Conservation (phyloP, 2,888 invertebrate species). For the Cephalotes varians region DNA sequence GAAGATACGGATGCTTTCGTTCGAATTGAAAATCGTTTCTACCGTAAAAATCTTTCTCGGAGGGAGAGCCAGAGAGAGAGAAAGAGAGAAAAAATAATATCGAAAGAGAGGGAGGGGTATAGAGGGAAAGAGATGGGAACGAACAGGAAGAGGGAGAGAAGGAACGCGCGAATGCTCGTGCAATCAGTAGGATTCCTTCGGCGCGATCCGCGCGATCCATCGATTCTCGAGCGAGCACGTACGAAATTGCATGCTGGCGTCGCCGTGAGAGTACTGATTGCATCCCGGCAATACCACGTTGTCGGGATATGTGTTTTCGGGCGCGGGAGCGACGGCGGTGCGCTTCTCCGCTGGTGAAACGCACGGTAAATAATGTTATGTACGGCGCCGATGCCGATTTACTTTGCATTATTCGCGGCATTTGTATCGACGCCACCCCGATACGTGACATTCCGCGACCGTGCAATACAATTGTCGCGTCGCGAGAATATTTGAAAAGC, state of each 20-base stretch:
- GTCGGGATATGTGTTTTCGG: constrained; percentile 57
- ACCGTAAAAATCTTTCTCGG: constrained; percentile 38
- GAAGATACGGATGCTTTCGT: background rate
- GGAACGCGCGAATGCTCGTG: background rate
- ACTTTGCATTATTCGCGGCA: constrained; percentile 33
- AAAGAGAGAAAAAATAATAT: background rate
- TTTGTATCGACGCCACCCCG: constrained; percentile 17
- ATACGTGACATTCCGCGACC: constrained; percentile 31
- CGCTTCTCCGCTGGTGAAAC: constrained; percentile 14
- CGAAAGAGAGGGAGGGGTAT: background rate
- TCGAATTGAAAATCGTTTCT: constrained; percentile 54
- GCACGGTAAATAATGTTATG: constrained; percentile 53
- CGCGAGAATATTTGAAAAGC: constrained; percentile 1
- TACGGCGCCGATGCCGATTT: constrained; percentile 44
- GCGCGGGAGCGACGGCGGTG: background rate
- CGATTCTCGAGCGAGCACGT: constrained; percentile 62
- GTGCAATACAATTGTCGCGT: constrained; percentile 10
- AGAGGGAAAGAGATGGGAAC: background rate
- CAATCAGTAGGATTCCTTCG: constrained; percentile 56
- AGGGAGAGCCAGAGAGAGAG: background rate
- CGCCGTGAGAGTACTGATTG: constrained; percentile 61
- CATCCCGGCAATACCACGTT: constrained; percentile 58
- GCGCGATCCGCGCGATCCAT: constrained; percentile 60
- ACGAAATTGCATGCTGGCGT: constrained; percentile 67
- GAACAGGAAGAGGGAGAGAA: no score